Base-by-base conservation (phyloP, 2,888 invertebrate species). In the Pandemis cinnamomeana region DNA sequence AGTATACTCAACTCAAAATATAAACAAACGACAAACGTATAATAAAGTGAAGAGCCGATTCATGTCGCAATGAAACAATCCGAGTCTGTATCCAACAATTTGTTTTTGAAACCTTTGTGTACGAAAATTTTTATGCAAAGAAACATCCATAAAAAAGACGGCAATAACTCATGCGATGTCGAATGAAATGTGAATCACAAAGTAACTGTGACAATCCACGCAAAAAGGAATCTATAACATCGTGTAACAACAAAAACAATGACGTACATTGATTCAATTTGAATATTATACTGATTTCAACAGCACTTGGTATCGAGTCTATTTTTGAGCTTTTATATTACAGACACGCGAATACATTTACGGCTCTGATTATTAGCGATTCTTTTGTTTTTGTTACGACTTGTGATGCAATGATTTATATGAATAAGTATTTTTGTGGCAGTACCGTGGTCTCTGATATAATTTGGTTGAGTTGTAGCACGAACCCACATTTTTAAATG, bases 121-220 rank as follows among this genome's bases (percentile, higher is more conserved):
- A 67, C 63, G 46, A 5, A 69, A 20, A 70, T 70, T 67, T 61
- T 10, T 74, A 71, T 67, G 60, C 70, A 70, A 74, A 61, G 7
- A 60, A 73, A 64, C 55, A 46, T 46, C 66, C 61, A 67, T 70
- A 71, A 74, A 74, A 44, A 70, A 70, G 13, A 58, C 20, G 36
- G 62, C 70, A 46, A 67, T 71, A 74, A 71, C 70, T 71, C 74
- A 41, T 60, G 44, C 66, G 10, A 71, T 42, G 58, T 66, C 61
- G 67, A 66, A 70, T 36, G 64, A 64, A 67, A 66, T 70, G 46
- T 61, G 58, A 15, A 46, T 67, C 27, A 27, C 66, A 64, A 74
- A 71, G 66, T 74, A 71, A 71, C 70, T 74, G 70, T 67, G 74
- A 66, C 74, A 71, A 36, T 71, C 70, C 70, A 74, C 70, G 74